Evolutionary conservation across 2,888 invertebrate species (phyloP), one percentile per base, ranked within the genome.

Genomic region (Micropterix aruncella): DNA sequence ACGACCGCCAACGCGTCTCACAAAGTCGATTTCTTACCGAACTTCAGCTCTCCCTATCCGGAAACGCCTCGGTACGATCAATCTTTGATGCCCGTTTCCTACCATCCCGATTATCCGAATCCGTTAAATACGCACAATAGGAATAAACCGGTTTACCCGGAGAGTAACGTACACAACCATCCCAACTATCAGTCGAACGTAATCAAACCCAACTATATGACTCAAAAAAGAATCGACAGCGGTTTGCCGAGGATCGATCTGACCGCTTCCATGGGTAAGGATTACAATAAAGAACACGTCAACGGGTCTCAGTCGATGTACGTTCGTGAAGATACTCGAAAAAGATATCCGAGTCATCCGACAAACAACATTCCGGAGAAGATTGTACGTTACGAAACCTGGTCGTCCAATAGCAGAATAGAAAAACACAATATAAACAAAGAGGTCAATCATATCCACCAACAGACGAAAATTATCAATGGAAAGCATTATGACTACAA

Each of bases 11-110:
- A 52, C 2, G 65, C 69, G 42, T 75, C 82, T 16, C 84, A 85
- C 7, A 83, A 85, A 63, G 81, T 87, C 9, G 84, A 88, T 59
- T 87, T 88, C 56, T 74, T 79, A 36, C 86, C 86, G 1, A 81
- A 86, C 57, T 87, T 87, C 52, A 69, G 66, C 52, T 69, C 73
- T 40, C 70, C 67, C 53, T 67, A 67, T 46, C 59, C 66, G 46
- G 69, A 69, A 43, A 60, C 65, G 56, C 60, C 51, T 46, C 56
- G 46, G 40, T 37, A 40, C 7, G 38, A 37, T 38, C 15, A 38
- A 37, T 19, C 46, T 46, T 40, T 39, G 43, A 27, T 43, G 46
- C 18, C 5, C 7, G 5, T 12, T 7, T 7, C 27, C 7, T 27
- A 27, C 27, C 27, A 27, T 27, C 27, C 27, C 12, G 27, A 27